Base-by-base conservation (phyloP, 64 coral and sea anemone genomes). In the Astreopora myriophthalma region DNA sequence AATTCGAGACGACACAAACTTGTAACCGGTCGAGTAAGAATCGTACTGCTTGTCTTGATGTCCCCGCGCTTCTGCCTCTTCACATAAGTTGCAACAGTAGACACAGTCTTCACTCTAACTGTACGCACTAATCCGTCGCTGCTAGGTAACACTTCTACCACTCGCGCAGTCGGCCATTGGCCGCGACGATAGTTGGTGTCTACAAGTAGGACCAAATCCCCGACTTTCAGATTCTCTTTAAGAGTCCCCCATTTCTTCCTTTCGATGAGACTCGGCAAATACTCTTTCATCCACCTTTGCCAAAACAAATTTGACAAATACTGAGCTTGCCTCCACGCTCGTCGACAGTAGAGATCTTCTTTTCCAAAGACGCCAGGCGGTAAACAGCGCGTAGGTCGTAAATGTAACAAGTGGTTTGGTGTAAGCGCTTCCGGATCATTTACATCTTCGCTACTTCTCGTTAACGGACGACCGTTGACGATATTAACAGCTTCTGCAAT, bases 391-490 rank as follows among this genome's bases (percentile, higher is more conserved):
- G 48, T 73, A 42, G 65, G 65, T 16, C 85, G 39, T 33, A 87
- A 62, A 74, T 73, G 72, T 23, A 76, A 34, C 52, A 89, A 66
- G 62, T 89, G 87, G 30, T 89, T 89, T 35, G 87, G 87, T 20
- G 87, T 89, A 58, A 89, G 19, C n/a, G 87, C 29, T 42, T 78
- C 40, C 40, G 1, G 48, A 65, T 79, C 72, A 40, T 89, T 38
- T 63, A 52, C 25, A 73, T 30, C 33, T 42, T 87, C 85, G 33
- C 66, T 73, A 65, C 42, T 69, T 2, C 39, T 33, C 19, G 85
- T 73, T 9, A 86, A 38, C 7, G 85, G 85, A 23, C 85, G 69
- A 39, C 63, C 35, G 30, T 87, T 89, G 11, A 89, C 22, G 32
- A 89, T 89, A 38, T 76, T 35, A 20, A 63, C 73, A 3, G 67